Percentiles rank a stretch among this genome's conserved stretches.
These are phyloP conservation scores for Hypomesus transpacificus DNA, from an alignment of 2,113 vertebrate genomes.

Conservation along the genomic window DNA sequence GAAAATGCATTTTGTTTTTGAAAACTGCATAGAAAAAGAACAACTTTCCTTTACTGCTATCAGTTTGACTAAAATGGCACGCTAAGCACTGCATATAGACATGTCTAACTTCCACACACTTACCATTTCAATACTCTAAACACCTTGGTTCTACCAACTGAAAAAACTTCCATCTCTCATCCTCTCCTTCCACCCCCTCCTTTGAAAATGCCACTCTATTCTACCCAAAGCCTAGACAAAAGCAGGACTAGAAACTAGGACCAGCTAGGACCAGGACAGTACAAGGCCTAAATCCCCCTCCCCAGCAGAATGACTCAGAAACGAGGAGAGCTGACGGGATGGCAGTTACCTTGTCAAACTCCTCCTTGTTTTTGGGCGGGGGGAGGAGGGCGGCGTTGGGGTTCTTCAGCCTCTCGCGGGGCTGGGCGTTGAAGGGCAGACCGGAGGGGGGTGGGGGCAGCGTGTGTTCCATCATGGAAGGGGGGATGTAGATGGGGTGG, in stretches of 20 bases:
- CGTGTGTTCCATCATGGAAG: slow-evolving; percentile 99
- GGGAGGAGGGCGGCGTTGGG: slow-evolving; percentile 90
- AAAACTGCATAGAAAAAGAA: slow-evolving; percentile 81
- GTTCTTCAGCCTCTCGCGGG: slow-evolving; percentile 95
- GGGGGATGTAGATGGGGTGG: slow-evolving; percentile 98
- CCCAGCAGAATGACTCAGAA: slow-evolving; percentile 43
- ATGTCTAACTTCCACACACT: slow-evolving; percentile 7
- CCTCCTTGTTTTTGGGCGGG: slow-evolving; percentile 98
- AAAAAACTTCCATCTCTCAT: slow-evolving; percentile 24
- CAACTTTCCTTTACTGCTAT: slow-evolving; percentile 80
- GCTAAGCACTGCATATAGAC: not conserved
- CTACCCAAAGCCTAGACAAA: too few relatives aligned
- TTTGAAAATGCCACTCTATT: slow-evolving; percentile 16
- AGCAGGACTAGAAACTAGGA: too few relatives aligned
- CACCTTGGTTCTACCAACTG: too few relatives aligned
- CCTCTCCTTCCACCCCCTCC: slow-evolving; percentile 40
- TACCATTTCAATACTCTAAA: slow-evolving; percentile 11
- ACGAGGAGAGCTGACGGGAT: slow-evolving; percentile 21
- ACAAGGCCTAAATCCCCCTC: too few relatives aligned
- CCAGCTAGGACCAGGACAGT: too few relatives aligned
- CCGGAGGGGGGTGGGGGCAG: slow-evolving; percentile 96
- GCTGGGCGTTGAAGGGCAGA: slow-evolving; percentile 98
- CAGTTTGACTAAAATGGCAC: slow-evolving; percentile 69
- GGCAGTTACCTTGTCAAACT: slow-evolving; percentile 99
- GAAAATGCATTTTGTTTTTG: slow-evolving; percentile 87